Base-by-base conservation (phyloP, 1,140 invertebrate species). In the Leptopilina clavipes region DNA sequence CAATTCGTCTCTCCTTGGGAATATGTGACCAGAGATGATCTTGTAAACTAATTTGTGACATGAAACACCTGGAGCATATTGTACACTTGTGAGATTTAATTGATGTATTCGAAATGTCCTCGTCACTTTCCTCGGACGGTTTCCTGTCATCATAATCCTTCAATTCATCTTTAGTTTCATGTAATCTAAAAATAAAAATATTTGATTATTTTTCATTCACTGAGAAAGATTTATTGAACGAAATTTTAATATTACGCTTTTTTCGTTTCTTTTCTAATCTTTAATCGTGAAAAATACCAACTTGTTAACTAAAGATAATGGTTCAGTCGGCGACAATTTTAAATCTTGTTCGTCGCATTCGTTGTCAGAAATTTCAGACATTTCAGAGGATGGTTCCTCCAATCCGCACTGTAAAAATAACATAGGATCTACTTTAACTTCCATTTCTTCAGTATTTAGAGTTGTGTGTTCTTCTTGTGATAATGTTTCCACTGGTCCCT, bases 391-490 rank as follows among this genome's bases (percentile, higher is more conserved):
- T 19, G 85, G 84, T 70, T 87, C 79, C 76, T 92, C 91, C 56
- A 89, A 80, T 43, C 86, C 86, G 76, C 89, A 92, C 72, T 92
- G 90, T 22, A 93, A 85, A 86, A 93, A 92, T 76, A 92, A 83
- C 92, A 93, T 93, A 14, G 92, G 92, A 83, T 93, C 92, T 7
- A 93, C 88, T 77, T 91, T 91, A 0, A 93, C 92, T 87, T 93
- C 92, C 88, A 93, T 91, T 87, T 93, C 92, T 73, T 92, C 92
- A 73, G 84, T 87, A 84, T 86, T 87, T 76, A 89, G 81, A 31
- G 82, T n/a, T n/a, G n/a, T 82, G 25, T 82, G 83, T 37, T 86
- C 82, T 11, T 87, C 84, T 70, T 86, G 84, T 3, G 31, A 73
- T 9, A 73, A 44, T 71, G 78, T 77, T 75, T 87, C 85, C n/a